phyloP scores from a whole-genome alignment of 2,888 invertebrate genomes.

The Drosophila birchii region DNA sequence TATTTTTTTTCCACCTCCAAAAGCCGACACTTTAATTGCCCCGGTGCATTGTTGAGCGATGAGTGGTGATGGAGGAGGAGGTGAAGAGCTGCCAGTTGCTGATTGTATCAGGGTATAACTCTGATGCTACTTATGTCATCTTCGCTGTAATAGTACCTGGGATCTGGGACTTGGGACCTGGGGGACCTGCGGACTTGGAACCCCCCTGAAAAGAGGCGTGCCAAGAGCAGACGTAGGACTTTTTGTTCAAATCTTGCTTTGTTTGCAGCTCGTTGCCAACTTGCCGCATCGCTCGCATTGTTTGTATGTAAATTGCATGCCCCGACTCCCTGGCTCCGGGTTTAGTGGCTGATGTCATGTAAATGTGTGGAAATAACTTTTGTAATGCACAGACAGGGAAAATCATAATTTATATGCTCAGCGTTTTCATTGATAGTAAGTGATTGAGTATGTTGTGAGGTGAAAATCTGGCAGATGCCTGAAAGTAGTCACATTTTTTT shows the following conservation, averaged over 20 bases:
- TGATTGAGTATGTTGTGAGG: conserved; percentile 19
- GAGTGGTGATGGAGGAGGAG: not conserved
- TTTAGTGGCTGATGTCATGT: conserved; percentile 29
- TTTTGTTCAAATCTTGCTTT: conserved; percentile 47
- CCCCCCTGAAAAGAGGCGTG: conserved; percentile 47
- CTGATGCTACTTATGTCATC: conserved; percentile 58
- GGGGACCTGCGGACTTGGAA: not conserved
- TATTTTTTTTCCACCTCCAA: conserved; percentile 42
- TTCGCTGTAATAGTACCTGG: conserved; percentile 47
- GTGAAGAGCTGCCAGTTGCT: conserved; percentile 15
- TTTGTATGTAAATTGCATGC: conserved; percentile 56
- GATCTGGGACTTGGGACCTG: conserved; percentile 12
- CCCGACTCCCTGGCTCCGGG: conserved; percentile 3
- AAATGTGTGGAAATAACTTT: conserved; percentile 40
- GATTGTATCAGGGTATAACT: conserved; percentile 47
- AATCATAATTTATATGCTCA: conserved; percentile 21
- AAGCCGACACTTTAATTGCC: conserved; percentile 49
- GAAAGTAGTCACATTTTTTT: conserved; percentile 1
- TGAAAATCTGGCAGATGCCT: conserved; percentile 13
- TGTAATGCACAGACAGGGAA: conserved; percentile 32
- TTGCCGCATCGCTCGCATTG: conserved; percentile 60
- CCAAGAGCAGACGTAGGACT: conserved; percentile 60
- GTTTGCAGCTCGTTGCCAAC: conserved; percentile 26
- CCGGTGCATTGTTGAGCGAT: conserved; percentile 38
- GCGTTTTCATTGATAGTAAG: conserved; percentile 27